Evolutionary conservation across 2,888 invertebrate species (phyloP).

Genomic region (Chironomus tentans): DNA sequence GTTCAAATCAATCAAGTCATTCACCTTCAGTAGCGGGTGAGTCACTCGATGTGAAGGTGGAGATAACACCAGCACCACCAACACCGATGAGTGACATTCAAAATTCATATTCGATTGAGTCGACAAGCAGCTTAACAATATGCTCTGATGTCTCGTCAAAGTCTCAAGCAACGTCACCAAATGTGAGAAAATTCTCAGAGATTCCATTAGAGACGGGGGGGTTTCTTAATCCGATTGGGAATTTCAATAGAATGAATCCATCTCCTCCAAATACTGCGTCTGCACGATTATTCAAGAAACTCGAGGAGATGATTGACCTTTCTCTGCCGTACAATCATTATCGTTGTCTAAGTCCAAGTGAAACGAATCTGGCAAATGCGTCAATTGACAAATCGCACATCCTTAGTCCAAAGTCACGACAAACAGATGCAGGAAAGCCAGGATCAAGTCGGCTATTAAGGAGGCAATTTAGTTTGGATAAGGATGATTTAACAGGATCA

Average conservation of each 20-base stretch:
- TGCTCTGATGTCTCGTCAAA: conserved; percentile 30
- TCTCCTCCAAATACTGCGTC: conserved; percentile 33
- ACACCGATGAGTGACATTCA: conserved; percentile 32
- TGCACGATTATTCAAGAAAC: conserved; percentile 40
- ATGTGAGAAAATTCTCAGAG: conserved; percentile 38
- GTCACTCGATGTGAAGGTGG: conserved; percentile 42
- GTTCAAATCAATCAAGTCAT: conserved; percentile 39
- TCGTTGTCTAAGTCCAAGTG: conserved; percentile 58
- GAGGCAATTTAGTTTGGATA: conserved; percentile 61
- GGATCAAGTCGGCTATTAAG: conserved; percentile 47
- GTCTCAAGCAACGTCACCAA: conserved; percentile 29
- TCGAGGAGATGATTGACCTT: conserved; percentile 49
- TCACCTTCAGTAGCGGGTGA: conserved; percentile 42
- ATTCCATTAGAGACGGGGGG: conserved; percentile 36
- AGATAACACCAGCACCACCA: conserved; percentile 39
- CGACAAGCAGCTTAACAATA: conserved; percentile 37
- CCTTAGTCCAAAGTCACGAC: neutral
- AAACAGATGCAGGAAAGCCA: conserved; percentile 36
- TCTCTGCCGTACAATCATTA: conserved; percentile 69
- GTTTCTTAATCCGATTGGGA: conserved; percentile 36
- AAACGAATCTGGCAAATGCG: conserved; percentile 42
- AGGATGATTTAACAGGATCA: conserved; percentile 44
- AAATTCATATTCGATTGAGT: conserved; percentile 41
- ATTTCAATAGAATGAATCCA: conserved; percentile 37
- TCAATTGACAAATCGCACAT: conserved; percentile 39